Conservation (phyloP, 2,113 vertebrate species). For the Excalfactoria chinensis region DNA sequence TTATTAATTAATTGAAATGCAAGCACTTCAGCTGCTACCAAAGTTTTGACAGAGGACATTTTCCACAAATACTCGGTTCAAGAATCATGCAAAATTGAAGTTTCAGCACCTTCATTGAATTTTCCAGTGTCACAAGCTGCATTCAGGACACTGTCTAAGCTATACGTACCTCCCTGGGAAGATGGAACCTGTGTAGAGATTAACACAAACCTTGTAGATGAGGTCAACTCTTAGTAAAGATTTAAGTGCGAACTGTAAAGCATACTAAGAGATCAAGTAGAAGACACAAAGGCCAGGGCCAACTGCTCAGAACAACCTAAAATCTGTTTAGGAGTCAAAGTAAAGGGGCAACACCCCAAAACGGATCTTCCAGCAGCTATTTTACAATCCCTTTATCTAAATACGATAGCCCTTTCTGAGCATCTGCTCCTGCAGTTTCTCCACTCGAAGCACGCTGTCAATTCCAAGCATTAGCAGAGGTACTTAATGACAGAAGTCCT, state of each 20-base stretch:
- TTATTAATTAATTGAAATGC: too few species aligned
- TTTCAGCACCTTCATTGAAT: background rate
- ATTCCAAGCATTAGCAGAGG: background rate
- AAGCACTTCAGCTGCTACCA: background rate
- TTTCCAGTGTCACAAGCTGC: background rate
- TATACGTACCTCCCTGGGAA: background rate
- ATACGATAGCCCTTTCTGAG: fast-evolving
- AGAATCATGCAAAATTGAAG: fast-evolving
- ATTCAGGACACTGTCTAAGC: background rate
- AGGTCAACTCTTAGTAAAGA: background rate
- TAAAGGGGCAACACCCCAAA: background rate
- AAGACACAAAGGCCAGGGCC: background rate
- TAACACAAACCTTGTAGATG: fast-evolving
- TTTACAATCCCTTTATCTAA: background rate
- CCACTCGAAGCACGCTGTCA: background rate
- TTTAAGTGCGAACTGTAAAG: background rate
- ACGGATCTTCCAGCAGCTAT: background rate
- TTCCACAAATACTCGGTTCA: background rate
- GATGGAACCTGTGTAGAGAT: background rate
- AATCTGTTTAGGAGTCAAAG: fast-evolving
- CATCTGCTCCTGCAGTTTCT: constrained; percentile 13
- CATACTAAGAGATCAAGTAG: background rate
- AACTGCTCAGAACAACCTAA: background rate
- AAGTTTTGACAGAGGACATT: background rate
- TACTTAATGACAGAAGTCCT: background rate